phyloP scores from a whole-genome alignment of 2,797 vertebrate species.

The Enteromius mattozi region DNA sequence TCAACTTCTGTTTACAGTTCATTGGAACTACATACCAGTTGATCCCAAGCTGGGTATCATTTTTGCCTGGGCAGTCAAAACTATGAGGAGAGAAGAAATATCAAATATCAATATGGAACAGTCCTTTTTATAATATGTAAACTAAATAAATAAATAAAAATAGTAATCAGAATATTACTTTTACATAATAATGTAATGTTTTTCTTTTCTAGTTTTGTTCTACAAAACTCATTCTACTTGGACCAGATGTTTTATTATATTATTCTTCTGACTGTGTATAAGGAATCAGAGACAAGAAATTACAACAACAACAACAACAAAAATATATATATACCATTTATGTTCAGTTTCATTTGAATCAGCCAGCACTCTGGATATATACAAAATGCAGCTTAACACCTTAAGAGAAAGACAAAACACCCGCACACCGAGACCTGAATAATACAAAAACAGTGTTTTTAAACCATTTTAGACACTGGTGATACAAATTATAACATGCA shows the following conservation, averaged over 20 bases:
- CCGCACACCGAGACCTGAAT: constrained; percentile 82
- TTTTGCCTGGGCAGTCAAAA: constrained; percentile 66
- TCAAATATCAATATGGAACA: neutral
- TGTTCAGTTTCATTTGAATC: constrained; percentile 72
- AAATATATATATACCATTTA: constrained; percentile 74
- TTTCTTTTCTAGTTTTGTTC: neutral
- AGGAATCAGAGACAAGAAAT: neutral
- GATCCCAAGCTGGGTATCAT: constrained; percentile 68
- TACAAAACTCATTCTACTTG: neutral
- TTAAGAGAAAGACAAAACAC: constrained; percentile 87
- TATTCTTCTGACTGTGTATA: neutral
- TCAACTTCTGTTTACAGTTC: neutral
- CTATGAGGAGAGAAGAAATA: constrained; percentile 51
- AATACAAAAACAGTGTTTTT: constrained; percentile 50
- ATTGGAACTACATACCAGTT: constrained; percentile 71
- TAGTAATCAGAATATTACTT: neutral
- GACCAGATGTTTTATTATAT: neutral
- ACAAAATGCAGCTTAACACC: constrained; percentile 84
- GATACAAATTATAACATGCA: neutral
- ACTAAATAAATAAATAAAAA: neutral
- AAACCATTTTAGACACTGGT: neutral
- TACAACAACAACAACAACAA: neutral
- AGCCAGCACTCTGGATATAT: constrained; percentile 82
- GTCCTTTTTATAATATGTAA: neutral
- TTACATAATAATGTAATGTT: neutral